These are phyloP conservation scores for Coregonus ussuriensis DNA, from an alignment of 2,797 vertebrate genomes.

Conservation along the genomic window DNA sequence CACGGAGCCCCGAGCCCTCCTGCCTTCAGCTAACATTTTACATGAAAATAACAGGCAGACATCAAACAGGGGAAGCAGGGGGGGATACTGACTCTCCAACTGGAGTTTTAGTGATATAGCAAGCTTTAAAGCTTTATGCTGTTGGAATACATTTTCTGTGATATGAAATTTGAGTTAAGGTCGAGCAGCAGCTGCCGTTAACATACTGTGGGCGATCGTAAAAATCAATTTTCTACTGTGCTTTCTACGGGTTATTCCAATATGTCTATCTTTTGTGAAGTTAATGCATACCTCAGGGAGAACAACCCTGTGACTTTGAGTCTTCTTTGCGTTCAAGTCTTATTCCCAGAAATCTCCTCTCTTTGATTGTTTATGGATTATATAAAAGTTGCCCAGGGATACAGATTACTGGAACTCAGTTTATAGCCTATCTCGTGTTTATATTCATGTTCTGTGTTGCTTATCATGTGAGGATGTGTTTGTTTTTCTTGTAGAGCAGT, in stretches of 20 bases:
- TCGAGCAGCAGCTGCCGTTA: neutral
- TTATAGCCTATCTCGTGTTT: constrained; percentile 56
- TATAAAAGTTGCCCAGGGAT: neutral
- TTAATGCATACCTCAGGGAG: neutral
- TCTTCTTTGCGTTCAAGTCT: neutral
- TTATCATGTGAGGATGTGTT: constrained; percentile 44
- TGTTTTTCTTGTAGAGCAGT: constrained; percentile 43
- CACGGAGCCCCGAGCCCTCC: neutral
- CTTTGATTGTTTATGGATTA: constrained; percentile 25
- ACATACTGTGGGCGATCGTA: neutral
- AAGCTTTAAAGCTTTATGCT: neutral
- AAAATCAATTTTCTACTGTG: neutral
- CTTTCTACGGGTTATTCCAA: neutral
- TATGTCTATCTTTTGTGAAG: neutral
- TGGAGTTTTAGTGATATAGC: constrained; percentile 1
- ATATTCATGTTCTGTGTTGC: constrained; percentile 56
- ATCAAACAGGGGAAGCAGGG: neutral
- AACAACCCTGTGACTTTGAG: neutral
- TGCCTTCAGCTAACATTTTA: neutral
- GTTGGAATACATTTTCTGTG: neutral
- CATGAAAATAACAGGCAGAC: constrained; percentile 2
- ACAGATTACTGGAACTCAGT: constrained; percentile 17
- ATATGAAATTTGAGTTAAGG: neutral
- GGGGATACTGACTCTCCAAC: neutral
- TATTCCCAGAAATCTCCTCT: neutral